Evolutionary conservation across 2,113 vertebrate genomes (phyloP).

Genomic region (Spea multiplicata): DNA sequence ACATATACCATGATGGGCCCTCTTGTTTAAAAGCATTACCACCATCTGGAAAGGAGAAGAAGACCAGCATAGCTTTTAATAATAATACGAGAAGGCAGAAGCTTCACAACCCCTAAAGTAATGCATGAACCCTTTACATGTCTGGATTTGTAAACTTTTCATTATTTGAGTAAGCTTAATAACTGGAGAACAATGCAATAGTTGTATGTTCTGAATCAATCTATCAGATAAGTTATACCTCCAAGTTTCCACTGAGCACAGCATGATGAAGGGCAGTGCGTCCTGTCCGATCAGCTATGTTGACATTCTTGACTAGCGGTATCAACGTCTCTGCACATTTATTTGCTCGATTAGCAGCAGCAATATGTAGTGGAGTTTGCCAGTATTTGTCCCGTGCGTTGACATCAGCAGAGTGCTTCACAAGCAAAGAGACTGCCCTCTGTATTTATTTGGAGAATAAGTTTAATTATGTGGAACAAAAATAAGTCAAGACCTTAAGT

Average conservation of each 20-base stretch:
- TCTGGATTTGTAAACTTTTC: too few species aligned
- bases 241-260: constrained; percentile 81
- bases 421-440: constrained; percentile 84
- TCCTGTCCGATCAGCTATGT: constrained; percentile 81
- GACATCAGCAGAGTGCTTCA: constrained; percentile 83
- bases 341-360: constrained; percentile 84
- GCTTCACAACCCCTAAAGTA: too few species aligned
- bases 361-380: constrained; percentile 90
- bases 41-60: constrained; percentile 73
- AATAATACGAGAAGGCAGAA: too few species aligned
- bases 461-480: not conserved
- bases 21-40: constrained; percentile 85
- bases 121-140: too few species aligned
- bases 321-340: constrained; percentile 82
- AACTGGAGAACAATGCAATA: too few species aligned
- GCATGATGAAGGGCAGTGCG: constrained; percentile 92
- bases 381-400: constrained; percentile 86
- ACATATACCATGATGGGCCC: constrained; percentile 79
- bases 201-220: too few species aligned
- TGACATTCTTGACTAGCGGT: constrained; percentile 79
- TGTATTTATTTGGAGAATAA: constrained; percentile 35
- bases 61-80: too few species aligned
- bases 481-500: not conserved
- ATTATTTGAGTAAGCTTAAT: too few species aligned
- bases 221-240: constrained; percentile 64